A percentile compares a stretch with the other conserved stretches of the same genome.
These are phyloP conservation scores for Strix aluco DNA, from an alignment of 2,113 vertebrate genomes.

Conservation along the genomic window DNA sequence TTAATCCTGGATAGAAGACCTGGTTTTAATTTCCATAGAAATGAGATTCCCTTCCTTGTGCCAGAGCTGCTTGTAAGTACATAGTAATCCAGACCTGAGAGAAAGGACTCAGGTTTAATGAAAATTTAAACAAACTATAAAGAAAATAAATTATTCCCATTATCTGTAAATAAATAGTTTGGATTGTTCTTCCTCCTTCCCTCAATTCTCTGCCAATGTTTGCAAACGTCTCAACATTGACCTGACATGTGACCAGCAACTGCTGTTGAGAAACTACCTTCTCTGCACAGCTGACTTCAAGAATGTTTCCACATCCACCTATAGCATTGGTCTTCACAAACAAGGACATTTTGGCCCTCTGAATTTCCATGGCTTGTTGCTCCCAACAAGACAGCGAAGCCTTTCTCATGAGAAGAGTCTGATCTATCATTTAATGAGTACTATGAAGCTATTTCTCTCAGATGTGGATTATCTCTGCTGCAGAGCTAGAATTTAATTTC, in stretches of 20 bases:
- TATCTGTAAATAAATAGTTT: conserved; percentile 5
- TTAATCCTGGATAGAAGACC: conserved; percentile 4
- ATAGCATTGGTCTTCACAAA: neutral
- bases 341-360: neutral
- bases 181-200: neutral
- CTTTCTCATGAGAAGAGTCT: neutral
- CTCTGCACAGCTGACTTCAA: neutral
- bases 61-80: neutral
- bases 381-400: neutral
- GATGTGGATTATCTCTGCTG: neutral
- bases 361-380: neutral
- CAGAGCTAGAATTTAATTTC: conserved; percentile 24
- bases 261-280: neutral
- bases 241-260: neutral
- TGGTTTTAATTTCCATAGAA: conserved; percentile 55
- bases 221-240: neutral
- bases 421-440: neutral
- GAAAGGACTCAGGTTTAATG: neutral
- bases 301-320: neutral
- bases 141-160: neutral
- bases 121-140: conserved; percentile 16
- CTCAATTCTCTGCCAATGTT: neutral
- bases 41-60: conserved; percentile 22
- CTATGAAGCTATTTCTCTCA: neutral
- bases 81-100: neutral